Evolutionary conservation across 2,888 invertebrate species (phyloP), one percentile per base, ranked within the genome.

Genomic region (Dysmachus trigonus): DNA sequence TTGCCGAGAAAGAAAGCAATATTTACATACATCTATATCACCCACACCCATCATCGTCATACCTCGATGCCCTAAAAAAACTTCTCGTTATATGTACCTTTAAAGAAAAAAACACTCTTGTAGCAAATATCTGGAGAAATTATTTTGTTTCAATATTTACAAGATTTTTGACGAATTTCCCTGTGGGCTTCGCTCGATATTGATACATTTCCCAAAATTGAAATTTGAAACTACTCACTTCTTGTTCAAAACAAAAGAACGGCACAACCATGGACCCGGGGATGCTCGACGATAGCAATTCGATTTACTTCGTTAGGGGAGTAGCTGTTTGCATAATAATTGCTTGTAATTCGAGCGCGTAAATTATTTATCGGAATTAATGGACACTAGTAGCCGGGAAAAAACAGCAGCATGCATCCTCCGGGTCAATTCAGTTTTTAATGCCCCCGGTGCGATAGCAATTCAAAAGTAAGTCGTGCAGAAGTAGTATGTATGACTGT

Each of bases 71-170:
- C 73, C 33, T 3, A 33, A 31, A 73, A 73, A 5, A 35, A 31
- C 47, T 73, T 13, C 13, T 73, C 22, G 31, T 31, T 53, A 86
- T 85, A 86, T 86, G 85, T 86, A 87, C 85, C 87, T 87, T 85
- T n/a, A 87, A 87, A 53, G 79, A 81, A 73, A 85, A 81, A 87
- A 87, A 85, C 74, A 85, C 74, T 85, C 13, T 76, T 51, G 81
- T 85, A 77, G 53, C 47, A 86, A 86, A 72, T 85, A 85, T 74
- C 53, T 71, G 33, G 35, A 1, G 22, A 27, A 47, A 51, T 86
- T 86, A 81, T 86, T 84, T 83, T 86, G 47, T 86, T 86, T 72
- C 84, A 85, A 86, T 85, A 85, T 86, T 85, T 85, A 85, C 85
- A 33, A 53, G 71, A 86, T 79, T 77, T 85, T 71, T 77, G 62